phyloP scores from a whole-genome alignment of 2,888 invertebrate species.

The Abrostola tripartita region DNA sequence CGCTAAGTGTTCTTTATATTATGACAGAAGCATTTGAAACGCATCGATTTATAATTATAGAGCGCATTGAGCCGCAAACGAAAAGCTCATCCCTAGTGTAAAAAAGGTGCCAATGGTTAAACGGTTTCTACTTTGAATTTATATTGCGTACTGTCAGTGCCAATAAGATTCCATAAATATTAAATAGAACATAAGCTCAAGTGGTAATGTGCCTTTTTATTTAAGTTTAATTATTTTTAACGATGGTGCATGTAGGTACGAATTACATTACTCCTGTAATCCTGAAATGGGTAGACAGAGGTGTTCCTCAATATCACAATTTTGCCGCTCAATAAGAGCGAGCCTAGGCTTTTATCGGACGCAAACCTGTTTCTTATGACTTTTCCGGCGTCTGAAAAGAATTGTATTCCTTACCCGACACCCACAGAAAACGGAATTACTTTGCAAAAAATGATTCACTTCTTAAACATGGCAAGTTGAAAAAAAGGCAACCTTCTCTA shows the following conservation, averaged over 20 bases:
- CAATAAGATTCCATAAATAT: not conserved
- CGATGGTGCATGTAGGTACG: too few species aligned
- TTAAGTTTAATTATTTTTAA: not conserved
- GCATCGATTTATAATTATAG: slow-evolving; percentile 78
- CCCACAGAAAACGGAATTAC: not conserved
- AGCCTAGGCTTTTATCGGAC: too few species aligned
- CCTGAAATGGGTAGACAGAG: too few species aligned
- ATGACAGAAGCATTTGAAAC: slow-evolving; percentile 75
- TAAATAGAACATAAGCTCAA: not conserved
- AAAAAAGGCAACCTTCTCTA: not conserved
- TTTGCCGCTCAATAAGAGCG: too few species aligned
- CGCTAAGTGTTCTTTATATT: slow-evolving; percentile 63
- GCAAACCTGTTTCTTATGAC: too few species aligned
- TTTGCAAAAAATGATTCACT: not conserved
- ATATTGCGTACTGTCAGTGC: too few species aligned
- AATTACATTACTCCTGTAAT: too few species aligned
- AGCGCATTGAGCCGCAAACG: slow-evolving; percentile 52
- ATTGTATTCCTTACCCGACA: too few species aligned
- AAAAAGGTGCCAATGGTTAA: slow-evolving; percentile 47
- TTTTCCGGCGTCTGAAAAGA: too few species aligned
- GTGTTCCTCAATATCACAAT: too few species aligned
- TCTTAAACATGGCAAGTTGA: not conserved
- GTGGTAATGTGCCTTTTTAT: not conserved
- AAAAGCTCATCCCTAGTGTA: slow-evolving; percentile 68
- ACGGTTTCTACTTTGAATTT: not conserved